These are phyloP conservation scores for Zoanthus sansibaricus DNA, from an alignment of 92 coral and sea anemone genomes.

Conservation along the genomic window DNA sequence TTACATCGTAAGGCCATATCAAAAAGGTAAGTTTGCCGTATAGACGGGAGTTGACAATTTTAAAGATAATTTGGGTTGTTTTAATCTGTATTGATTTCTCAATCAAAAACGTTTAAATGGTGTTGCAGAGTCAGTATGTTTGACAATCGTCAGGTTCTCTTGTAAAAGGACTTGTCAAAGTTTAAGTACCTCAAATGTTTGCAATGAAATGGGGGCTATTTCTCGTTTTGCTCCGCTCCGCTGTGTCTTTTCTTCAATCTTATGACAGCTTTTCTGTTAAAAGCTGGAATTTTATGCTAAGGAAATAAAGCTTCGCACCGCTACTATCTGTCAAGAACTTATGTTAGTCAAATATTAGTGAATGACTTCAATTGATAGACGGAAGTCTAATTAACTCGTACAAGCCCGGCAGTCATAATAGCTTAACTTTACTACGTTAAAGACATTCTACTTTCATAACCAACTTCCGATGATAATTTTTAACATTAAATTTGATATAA, in stretches of 20 bases:
- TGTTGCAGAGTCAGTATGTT: not conserved
- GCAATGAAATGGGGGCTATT: not conserved
- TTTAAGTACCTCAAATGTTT: constrained; percentile 12
- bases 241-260: not conserved
- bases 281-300: not conserved
- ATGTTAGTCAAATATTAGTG: not conserved
- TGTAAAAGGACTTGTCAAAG: not conserved
- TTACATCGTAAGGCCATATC: constrained; percentile 83
- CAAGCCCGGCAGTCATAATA: not conserved
- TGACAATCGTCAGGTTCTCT: not conserved
- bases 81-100: not conserved
- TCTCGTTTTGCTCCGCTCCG: not conserved
- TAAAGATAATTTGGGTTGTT: not conserved
- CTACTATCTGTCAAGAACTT: not conserved
- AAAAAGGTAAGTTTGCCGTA: constrained; percentile 66
- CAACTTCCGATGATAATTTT: not conserved
- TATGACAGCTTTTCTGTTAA: not conserved
- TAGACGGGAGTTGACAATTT: not conserved
- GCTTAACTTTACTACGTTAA: not conserved
- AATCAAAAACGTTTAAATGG: not conserved
- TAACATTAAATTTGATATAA: not conserved
- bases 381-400: not conserved
- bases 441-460: not conserved
- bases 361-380: not conserved
- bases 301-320: not conserved